These are phyloP conservation scores for Marronus borbonicus DNA, from an alignment of 2,888 invertebrate genomes.

Conservation along the genomic window DNA sequence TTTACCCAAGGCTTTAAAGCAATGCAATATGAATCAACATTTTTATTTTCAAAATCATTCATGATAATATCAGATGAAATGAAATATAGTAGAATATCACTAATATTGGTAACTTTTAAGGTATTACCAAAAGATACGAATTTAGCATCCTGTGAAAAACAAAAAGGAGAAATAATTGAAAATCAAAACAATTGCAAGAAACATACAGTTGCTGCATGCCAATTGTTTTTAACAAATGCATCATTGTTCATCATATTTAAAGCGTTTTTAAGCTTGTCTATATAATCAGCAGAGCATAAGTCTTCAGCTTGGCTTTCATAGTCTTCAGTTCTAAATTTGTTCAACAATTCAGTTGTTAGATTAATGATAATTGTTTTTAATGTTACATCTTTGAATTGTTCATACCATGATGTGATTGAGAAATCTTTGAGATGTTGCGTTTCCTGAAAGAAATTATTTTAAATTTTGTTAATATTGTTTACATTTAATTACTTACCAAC, in stretches of 20 bases:
- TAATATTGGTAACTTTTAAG: slow-evolving; percentile 63
- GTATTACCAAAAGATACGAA: slow-evolving; percentile 66
- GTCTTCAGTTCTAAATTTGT: slow-evolving; percentile 59
- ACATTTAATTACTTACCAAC: slow-evolving; percentile 15
- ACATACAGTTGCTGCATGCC: slow-evolving; percentile 66
- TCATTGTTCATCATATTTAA: slow-evolving; percentile 61
- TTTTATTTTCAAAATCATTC: slow-evolving; percentile 63
- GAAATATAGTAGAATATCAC: slow-evolving; percentile 64
- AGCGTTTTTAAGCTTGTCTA: slow-evolving; percentile 62
- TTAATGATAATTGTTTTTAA: slow-evolving; percentile 63
- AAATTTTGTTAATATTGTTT: neutral
- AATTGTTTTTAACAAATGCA: slow-evolving; percentile 67
- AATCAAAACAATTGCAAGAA: neutral
- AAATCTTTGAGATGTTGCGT: slow-evolving; percentile 65
- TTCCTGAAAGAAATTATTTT: slow-evolving; percentile 59
- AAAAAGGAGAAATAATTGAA: neutral
- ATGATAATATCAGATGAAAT: slow-evolving; percentile 64
- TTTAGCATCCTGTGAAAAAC: slow-evolving; percentile 63
- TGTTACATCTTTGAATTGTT: slow-evolving; percentile 62
- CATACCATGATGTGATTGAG: slow-evolving; percentile 66
- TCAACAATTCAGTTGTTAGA: slow-evolving; percentile 60
- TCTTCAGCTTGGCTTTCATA: slow-evolving; percentile 57
- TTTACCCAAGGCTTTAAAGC: slow-evolving; percentile 66
- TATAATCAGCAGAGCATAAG: slow-evolving; percentile 56
- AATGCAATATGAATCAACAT: slow-evolving; percentile 63